phyloP scores from a whole-genome alignment of 2,797 vertebrate genomes.

The Lagocephalus sceleratus region DNA sequence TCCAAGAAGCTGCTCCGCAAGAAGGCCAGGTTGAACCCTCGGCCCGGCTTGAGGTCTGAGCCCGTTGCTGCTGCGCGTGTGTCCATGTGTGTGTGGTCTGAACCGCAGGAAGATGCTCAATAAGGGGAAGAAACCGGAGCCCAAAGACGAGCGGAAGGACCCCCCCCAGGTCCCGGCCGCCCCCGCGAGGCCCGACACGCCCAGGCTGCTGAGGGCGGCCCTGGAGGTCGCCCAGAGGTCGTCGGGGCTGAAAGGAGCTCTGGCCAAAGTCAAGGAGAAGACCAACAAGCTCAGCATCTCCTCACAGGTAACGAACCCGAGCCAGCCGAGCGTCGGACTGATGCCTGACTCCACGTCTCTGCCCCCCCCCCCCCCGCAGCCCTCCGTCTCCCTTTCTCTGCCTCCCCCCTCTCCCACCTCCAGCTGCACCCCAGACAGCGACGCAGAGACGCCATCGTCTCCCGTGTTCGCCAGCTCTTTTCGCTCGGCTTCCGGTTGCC shows the following conservation, averaged over 20 bases:
- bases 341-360: neutral
- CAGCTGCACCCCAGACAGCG: conserved; percentile 39
- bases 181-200: conserved; percentile 78
- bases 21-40: conserved; percentile 85
- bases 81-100: conserved; percentile 6
- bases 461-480: conserved; percentile 59
- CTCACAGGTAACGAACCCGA: conserved; percentile 67
- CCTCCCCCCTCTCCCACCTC: conserved; percentile 47
- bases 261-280: conserved; percentile 81
- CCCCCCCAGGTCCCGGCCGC: conserved; percentile 65
- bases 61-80: neutral
- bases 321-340: neutral
- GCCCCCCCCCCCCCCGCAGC: conserved; percentile 52
- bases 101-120: conserved; percentile 87
- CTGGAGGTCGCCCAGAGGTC: conserved; percentile 78
- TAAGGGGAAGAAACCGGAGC: conserved; percentile 81
- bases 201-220: conserved; percentile 86
- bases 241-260: conserved; percentile 73
- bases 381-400: conserved; percentile 61
- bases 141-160: conserved; percentile 69
- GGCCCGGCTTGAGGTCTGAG: too few species aligned
- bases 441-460: conserved; percentile 34
- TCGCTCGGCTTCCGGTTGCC: conserved; percentile 33
- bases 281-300: conserved; percentile 80
- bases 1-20: conserved; percentile 94